Percentiles rank a stretch among this genome's conserved stretches.
These are phyloP conservation scores for Australoheros facetus DNA, from an alignment of 2,797 vertebrate genomes.

Conservation along the genomic window DNA sequence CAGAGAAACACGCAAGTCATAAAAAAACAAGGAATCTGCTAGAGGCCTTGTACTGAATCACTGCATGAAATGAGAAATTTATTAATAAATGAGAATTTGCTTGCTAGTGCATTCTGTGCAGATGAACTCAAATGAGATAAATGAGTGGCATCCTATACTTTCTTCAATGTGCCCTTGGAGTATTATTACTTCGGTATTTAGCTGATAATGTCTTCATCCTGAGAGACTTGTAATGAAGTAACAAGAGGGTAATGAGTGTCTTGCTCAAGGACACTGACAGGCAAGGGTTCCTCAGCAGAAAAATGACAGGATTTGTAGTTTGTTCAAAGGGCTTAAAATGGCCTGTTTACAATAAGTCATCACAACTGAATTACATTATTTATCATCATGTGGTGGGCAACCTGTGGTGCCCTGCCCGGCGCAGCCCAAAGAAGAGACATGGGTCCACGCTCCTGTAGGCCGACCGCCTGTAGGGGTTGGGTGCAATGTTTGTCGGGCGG, in stretches of 20 bases:
- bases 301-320: neutral
- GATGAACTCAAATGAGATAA: slow-evolving; percentile 44
- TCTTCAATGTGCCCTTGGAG: slow-evolving; percentile 51
- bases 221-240: slow-evolving; percentile 45
- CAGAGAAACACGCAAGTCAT: slow-evolving; percentile 52
- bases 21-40: slow-evolving; percentile 57
- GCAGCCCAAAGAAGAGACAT: no score
- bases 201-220: slow-evolving; percentile 40
- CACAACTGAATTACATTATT: neutral
- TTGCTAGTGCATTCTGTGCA: slow-evolving; percentile 27
- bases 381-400: neutral
- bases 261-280: slow-evolving; percentile 36
- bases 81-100: slow-evolving; percentile 60
- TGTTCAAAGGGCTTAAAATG: neutral
- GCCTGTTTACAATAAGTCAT: neutral
- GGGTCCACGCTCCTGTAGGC: no score
- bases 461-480: no score
- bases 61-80: slow-evolving; percentile 46
- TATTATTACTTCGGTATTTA: slow-evolving; percentile 42
- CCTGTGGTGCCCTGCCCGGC: no score
- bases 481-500: no score
- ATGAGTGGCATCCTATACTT: slow-evolving; percentile 11
- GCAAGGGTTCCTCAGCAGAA: slow-evolving; percentile 1
- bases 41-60: slow-evolving; percentile 54
- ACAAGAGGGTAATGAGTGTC: slow-evolving; percentile 24